These are phyloP conservation scores for Dromius quadrimaculatus DNA, from an alignment of 2,888 invertebrate species.

Conservation along the genomic window DNA sequence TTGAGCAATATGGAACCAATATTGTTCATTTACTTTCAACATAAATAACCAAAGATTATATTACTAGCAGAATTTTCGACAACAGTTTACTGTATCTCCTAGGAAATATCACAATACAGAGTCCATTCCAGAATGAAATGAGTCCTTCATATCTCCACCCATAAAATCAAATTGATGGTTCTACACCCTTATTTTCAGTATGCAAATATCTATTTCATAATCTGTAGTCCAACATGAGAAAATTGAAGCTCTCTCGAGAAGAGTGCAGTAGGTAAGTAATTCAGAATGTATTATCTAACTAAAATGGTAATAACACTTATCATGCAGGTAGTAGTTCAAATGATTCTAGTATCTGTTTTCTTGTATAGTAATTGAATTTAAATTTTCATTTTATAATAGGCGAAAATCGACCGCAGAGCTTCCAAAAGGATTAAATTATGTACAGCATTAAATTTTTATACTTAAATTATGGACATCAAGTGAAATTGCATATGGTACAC, in stretches of 20 bases:
- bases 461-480: constrained; percentile 9
- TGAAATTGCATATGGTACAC: neutral
- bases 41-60: no score
- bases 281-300: constrained; percentile 32
- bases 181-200: no score
- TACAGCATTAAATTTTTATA: constrained; percentile 24
- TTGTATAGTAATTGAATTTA: constrained; percentile 15
- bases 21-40: no score
- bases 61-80: no score
- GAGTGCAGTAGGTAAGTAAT: constrained; percentile 25
- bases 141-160: no score
- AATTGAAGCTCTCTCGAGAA: constrained; percentile 7
- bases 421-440: constrained; percentile 15
- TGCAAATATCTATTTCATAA: constrained; percentile 25
- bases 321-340: constrained; percentile 13
- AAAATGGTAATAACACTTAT: constrained; percentile 12
- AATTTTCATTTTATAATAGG: constrained; percentile 33
- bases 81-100: no score
- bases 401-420: constrained; percentile 10
- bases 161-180: no score
- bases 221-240: neutral
- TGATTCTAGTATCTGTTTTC: constrained; percentile 26
- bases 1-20: no score
- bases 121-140: no score
- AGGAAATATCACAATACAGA: no score